Percentiles rank a stretch among this genome's conserved stretches.
phyloP scores from a whole-genome alignment of 2,888 invertebrate genomes.

The Tipula unca region DNA sequence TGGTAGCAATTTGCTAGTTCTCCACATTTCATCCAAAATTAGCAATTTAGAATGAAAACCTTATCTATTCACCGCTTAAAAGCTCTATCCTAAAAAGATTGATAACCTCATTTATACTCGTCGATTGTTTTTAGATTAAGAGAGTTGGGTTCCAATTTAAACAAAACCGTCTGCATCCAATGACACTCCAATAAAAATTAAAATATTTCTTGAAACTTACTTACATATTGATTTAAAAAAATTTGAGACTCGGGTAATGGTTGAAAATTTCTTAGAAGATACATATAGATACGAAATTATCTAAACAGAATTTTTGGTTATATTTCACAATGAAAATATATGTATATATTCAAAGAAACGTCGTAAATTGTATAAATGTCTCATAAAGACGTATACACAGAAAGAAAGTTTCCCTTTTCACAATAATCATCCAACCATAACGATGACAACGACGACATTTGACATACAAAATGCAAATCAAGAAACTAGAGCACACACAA shows the following conservation, averaged over 20 bases:
- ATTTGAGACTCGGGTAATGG: no score
- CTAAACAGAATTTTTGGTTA: no score
- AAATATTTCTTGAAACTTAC: background rate
- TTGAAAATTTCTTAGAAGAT: background rate
- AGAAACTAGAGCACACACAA: background rate
- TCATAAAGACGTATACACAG: background rate
- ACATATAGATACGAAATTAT: background rate
- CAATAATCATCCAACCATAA: background rate
- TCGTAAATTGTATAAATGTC: background rate
- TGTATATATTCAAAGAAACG: background rate
- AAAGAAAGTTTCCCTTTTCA: slow-evolving; percentile 2
- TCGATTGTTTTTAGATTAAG: no score
- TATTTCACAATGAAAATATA: background rate
- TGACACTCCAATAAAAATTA: background rate
- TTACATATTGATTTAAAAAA: background rate
- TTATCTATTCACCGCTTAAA: no score
- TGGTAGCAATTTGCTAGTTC: no score
- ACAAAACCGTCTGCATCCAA: no score
- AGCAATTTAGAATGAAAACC: no score
- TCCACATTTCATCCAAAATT: no score
- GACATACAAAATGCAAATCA: background rate
- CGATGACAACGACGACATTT: background rate
- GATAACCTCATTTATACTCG: no score
- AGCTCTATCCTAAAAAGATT: no score
- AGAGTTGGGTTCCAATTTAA: no score